Evolutionary conservation across 2,113 vertebrate species (phyloP).

Genomic region (Pelecanus crispus): DNA sequence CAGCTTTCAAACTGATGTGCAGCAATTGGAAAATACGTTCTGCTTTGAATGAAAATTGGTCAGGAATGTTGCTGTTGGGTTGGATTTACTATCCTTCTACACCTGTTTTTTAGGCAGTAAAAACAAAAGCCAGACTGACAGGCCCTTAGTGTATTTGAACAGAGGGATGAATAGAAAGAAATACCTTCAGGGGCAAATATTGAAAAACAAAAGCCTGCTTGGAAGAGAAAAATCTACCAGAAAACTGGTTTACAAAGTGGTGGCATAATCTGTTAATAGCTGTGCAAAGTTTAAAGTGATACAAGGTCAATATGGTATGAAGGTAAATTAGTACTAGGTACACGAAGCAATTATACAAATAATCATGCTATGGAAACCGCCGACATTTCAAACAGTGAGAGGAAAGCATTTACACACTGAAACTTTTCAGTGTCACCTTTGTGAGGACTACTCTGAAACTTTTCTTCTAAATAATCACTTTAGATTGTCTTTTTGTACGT

Average conservation of each 20-base stretch:
- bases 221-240: not conserved
- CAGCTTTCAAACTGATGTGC: slow-evolving; percentile 28
- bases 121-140: slow-evolving; percentile 6
- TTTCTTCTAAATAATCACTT: not conserved
- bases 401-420: not conserved
- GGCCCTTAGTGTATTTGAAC: slow-evolving; percentile 25
- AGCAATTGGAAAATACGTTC: slow-evolving; percentile 29
- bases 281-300: slow-evolving; percentile 40
- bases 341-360: slow-evolving; percentile 5
- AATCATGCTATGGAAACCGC: not conserved
- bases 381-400: not conserved
- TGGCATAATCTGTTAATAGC: slow-evolving; percentile 32
- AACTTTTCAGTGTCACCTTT: not conserved
- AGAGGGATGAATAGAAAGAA: slow-evolving; percentile 9
- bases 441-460: not conserved
- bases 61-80: slow-evolving; percentile 6
- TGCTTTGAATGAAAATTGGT: slow-evolving; percentile 37
- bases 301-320: not conserved
- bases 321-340: slow-evolving; percentile 9
- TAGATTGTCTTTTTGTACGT: not conserved
- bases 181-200: slow-evolving; percentile 34
- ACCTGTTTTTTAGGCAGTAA: slow-evolving; percentile 24
- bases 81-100: slow-evolving; percentile 45
- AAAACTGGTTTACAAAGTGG: slow-evolving; percentile 13
- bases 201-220: not conserved